These are phyloP conservation scores for Talpa occidentalis DNA, from an alignment of 2,113 vertebrate genomes.

Conservation along the genomic window DNA sequence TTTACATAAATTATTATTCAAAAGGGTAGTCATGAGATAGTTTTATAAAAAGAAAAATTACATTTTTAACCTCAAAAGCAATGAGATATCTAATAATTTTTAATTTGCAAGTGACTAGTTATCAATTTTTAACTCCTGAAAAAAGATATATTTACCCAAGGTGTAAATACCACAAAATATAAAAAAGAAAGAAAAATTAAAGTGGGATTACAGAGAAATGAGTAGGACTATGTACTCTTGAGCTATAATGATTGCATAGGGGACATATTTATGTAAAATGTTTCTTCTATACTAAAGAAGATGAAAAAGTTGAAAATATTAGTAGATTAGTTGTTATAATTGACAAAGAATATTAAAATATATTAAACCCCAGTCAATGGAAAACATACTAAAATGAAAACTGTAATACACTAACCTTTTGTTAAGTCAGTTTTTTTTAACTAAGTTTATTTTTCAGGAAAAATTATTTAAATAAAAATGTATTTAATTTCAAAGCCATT, in stretches of 20 bases:
- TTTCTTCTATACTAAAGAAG: not conserved
- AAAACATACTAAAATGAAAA: conserved; percentile 40
- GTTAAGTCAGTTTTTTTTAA: conserved; percentile 27
- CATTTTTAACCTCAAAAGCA: not conserved
- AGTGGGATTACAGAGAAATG: conserved; percentile 4
- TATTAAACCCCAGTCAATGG: not conserved
- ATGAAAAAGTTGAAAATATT: conserved; percentile 1
- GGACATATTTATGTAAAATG: conserved; percentile 21
- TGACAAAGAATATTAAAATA: conserved; percentile 22
- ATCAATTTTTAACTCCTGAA: not conserved
- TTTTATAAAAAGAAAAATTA: conserved; percentile 16
- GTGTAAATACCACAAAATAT: not conserved
- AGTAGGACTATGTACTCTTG: not conserved
- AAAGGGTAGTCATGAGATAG: not conserved
- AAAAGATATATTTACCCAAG: not conserved
- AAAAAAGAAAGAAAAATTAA: conserved; percentile 30
- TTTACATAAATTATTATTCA: conserved; percentile 35
- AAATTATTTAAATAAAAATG: conserved; percentile 41
- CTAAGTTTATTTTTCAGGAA: conserved; percentile 36
- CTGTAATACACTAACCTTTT: not conserved
- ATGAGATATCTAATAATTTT: not conserved
- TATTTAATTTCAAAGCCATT: conserved; percentile 54
- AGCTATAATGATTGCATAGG: not conserved
- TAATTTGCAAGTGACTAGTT: conserved; percentile 14
- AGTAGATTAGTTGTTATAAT: not conserved